Base-by-base conservation (phyloP, 2,797 vertebrate species). In the Merluccius polli region DNA sequence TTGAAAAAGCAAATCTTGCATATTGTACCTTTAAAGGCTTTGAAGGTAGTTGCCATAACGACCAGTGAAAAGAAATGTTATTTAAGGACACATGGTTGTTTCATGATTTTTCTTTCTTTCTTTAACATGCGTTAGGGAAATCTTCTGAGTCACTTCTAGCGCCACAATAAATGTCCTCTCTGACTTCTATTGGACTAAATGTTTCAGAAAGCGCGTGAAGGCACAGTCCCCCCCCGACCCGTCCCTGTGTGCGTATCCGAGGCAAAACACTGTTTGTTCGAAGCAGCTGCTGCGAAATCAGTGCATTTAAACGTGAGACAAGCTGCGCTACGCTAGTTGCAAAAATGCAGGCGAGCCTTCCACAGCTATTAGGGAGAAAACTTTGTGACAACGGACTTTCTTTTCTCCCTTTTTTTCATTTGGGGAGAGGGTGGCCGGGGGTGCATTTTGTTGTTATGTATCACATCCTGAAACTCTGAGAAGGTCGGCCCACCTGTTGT, bases 401-500 rank as follows among this genome's bases (percentile, higher is more conserved):
- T 48, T 48, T 48, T 48, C 16, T 48, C 6, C 13, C 21, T 48
- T 59, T 59, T 59, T 59, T n/a, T 24, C 1, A 59, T 59, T 59
- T 27, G 59, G 10, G 59, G n/a, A 2, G 13, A 12, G 59, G 41
- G 1, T 44, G 41, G 18, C 8, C 3, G 33, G 33, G 8, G 10
- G 36, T 4, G 52, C 52, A 24, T 65, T 29, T 27, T 12, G 59
- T 27, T 65, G 59, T 27, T 65, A 27, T 27, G 59, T 27, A 3
- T 65, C 32, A 75, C 35, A 68, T 44, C 7, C 1, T 73, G 80
- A 63, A 73, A 73, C 21, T 52, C 71, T 41, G 69, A 75, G 74
- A 44, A 32, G 36, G 67, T 31, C 24, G 13, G 38, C 38, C 69
- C 75, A 76, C 75, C 65, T 1, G 71, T 74, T 82, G 27, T 86